phyloP scores from a whole-genome alignment of 2,888 invertebrate genomes.

The Hypomecis atomaria region DNA sequence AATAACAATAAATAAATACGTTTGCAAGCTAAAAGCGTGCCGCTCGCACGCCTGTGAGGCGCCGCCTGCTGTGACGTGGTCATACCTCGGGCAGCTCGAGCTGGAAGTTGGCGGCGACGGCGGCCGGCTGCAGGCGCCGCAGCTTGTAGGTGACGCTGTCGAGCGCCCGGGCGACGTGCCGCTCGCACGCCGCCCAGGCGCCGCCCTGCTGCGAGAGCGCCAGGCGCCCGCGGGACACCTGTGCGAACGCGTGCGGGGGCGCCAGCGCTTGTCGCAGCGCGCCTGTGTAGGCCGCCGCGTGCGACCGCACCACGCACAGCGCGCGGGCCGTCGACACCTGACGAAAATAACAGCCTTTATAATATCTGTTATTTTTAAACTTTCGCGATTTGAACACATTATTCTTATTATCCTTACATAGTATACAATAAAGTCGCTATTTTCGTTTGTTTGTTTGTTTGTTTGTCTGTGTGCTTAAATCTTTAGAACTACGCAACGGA shows the following conservation, averaged over 20 bases:
- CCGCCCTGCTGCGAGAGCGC: constrained; percentile 43
- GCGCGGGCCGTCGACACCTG: constrained; percentile 75
- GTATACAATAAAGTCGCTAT: too few relatives aligned
- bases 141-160: constrained; percentile 95
- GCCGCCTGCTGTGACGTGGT: too few relatives aligned
- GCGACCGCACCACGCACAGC: constrained; percentile 58
- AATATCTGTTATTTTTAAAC: too few relatives aligned
- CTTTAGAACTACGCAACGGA: too few relatives aligned
- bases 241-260: constrained; percentile 71
- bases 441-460: too few relatives aligned
- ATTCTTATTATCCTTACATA: too few relatives aligned
- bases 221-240: constrained; percentile 79
- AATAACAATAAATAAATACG: too few relatives aligned
- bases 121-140: constrained; percentile 94
- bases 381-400: too few relatives aligned
- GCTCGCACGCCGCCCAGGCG: constrained; percentile 54
- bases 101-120: constrained; percentile 92
- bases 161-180: constrained; percentile 78
- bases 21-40: too few relatives aligned
- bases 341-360: neutral
- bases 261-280: constrained; percentile 47
- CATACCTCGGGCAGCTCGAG: constrained; percentile 93
- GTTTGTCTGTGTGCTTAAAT: too few relatives aligned
- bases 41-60: too few relatives aligned
- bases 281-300: constrained; percentile 62